Base-by-base conservation (phyloP, 2,113 vertebrate genomes). In the Oncorhynchus keta region DNA sequence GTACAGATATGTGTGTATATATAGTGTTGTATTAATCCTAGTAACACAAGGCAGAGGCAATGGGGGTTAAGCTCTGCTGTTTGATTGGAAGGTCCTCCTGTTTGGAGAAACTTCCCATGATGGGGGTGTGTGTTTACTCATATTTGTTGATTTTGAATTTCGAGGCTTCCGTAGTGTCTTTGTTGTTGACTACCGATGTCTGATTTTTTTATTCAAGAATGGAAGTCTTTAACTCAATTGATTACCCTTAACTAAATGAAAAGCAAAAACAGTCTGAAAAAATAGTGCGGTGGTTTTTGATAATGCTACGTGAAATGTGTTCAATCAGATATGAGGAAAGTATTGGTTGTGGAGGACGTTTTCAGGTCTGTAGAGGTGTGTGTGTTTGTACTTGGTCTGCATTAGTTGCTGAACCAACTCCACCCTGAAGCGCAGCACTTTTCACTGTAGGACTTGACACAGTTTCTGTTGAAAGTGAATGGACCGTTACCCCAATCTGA, bases 361-460 rank as follows among this genome's bases (percentile, higher is more conserved):
- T 57, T 28, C 48, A 74, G 70, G 74, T 39, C 39, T 39, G 7
- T 39, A 39, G 35, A 39, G 39, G 39, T 39, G 18, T 57, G 30
- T 28, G 30, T 30, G 68, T 85, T 76, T 70, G 71, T 68, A 72
- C 55, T 28, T 65, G 77, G 75, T 64, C 45, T 81, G 68, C 16
- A 51, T 26, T 28, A 55, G 68, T 73, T 59, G 72, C 68, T 1
- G 24, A 24, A 22, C 12, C 26, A 39, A 2, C 1, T 79, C 28
- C 18, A 49, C 35, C 65, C 26, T 79, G 16, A 85, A 79, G 30
- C 7, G n/a, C 78, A 81, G 74, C 84, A 84, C 83, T 83, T 89
- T 88, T 68, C 22, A 5, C 76, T 74, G 26, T 30, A 72, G 65
- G 9, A 7, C 45, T 48, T 67, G 39, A 9, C 28, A 1, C 35